Evolutionary conservation across 2,113 vertebrate genomes (phyloP).

Genomic region (Nasalis larvatus): DNA sequence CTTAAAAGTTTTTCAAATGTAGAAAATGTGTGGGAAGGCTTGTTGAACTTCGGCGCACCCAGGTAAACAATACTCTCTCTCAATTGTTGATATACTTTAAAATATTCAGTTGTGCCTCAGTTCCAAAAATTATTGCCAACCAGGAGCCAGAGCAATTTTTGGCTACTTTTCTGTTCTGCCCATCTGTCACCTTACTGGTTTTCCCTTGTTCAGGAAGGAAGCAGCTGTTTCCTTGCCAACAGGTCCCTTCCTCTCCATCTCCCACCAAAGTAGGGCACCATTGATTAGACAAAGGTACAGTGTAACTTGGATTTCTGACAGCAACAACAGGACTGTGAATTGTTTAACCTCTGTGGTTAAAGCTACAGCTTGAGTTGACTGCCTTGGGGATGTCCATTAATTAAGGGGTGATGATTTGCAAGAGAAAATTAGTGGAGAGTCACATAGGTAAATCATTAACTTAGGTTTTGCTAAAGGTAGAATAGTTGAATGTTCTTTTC

Average conservation of each 20-base stretch:
- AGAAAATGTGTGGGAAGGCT: not conserved
- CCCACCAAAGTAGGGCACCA: slow-evolving; percentile 41
- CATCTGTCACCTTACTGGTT: slow-evolving; percentile 44
- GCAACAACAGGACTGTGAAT: not conserved
- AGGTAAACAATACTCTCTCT: slow-evolving; percentile 22
- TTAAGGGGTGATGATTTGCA: not conserved
- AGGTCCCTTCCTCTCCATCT: slow-evolving; percentile 47
- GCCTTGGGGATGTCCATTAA: slow-evolving; percentile 8
- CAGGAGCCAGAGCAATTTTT: slow-evolving; percentile 32
- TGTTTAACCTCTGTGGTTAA: slow-evolving; percentile 48
- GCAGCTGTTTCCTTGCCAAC: slow-evolving; percentile 66
- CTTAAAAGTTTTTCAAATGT: slow-evolving; percentile 11
- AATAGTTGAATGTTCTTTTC: slow-evolving; percentile 33
- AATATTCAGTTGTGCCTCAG: not conserved
- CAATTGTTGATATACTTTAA: slow-evolving; percentile 28
- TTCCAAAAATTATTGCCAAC: slow-evolving; percentile 39
- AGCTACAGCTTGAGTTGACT: slow-evolving; percentile 17
- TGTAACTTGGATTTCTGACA: slow-evolving; percentile 47
- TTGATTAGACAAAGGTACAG: slow-evolving; percentile 43
- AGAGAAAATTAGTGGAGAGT: slow-evolving; percentile 47
- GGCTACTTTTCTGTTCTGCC: slow-evolving; percentile 44
- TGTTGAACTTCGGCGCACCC: not conserved
- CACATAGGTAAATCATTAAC: slow-evolving; percentile 35
- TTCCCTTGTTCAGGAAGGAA: slow-evolving; percentile 69
- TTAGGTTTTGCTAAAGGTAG: slow-evolving; percentile 52